These are phyloP conservation scores for Orestias chungarensis DNA, from an alignment of 2,797 vertebrate species.

Conservation along the genomic window DNA sequence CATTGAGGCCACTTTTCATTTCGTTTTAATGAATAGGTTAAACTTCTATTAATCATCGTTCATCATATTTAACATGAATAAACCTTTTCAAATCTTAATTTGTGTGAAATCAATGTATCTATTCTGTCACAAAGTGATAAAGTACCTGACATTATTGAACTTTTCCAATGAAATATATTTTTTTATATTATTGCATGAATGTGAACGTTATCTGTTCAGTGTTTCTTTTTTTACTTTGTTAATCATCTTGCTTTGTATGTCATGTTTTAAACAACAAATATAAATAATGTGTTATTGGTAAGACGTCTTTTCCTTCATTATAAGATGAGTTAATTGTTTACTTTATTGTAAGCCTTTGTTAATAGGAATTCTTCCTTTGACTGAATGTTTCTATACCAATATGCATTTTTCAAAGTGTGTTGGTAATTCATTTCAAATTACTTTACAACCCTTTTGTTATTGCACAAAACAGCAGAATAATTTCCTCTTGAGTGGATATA, in stretches of 20 bases:
- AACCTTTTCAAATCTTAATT: no score
- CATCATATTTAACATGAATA: no score
- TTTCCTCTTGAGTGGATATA: constrained; percentile 2
- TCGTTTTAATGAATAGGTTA: no score
- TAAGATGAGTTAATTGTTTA: not conserved
- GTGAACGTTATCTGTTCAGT: not conserved
- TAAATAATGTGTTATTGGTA: not conserved
- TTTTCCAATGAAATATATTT: no score
- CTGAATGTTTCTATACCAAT: not conserved
- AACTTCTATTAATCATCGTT: no score
- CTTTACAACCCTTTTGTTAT: constrained; percentile 8
- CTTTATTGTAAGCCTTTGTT: not conserved
- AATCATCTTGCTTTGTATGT: not conserved
- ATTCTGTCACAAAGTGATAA: no score
- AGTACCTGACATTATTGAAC: no score
- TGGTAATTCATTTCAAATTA: constrained; percentile 2
- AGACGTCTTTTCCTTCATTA: not conserved
- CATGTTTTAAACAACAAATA: not conserved
- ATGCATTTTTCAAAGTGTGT: not conserved
- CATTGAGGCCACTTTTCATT: no score
- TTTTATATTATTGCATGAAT: no score
- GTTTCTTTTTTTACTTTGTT: not conserved
- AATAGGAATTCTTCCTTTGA: not conserved
- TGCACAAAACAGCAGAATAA: constrained; percentile 3
- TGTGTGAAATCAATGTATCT: no score